Evolutionary conservation across 2,113 vertebrate genomes (phyloP).

Genomic region (Sinocyclocheilus maitianheensis): DNA sequence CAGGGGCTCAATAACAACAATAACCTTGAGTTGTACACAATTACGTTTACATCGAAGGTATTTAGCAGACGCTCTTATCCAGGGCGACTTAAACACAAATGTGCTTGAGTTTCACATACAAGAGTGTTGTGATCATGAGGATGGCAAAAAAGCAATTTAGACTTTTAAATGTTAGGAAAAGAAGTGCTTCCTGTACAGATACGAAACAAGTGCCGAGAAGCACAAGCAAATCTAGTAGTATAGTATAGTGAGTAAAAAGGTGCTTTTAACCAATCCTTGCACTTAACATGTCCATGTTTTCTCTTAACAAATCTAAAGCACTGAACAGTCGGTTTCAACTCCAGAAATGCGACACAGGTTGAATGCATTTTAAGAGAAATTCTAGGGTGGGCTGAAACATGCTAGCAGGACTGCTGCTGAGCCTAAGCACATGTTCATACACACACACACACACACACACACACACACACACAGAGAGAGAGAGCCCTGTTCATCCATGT

Average conservation of each 20-base stretch:
- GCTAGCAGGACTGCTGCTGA: constrained; percentile 42
- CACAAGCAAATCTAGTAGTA: neutral
- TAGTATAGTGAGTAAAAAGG: neutral
- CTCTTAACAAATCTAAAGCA: neutral
- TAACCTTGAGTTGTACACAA: constrained; percentile 25
- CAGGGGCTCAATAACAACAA: constrained; percentile 20
- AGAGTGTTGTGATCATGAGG: constrained; percentile 1
- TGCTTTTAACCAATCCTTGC: neutral
- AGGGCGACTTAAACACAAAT: neutral
- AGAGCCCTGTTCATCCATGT: constrained; percentile 50
- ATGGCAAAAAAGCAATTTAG: constrained; percentile 14
- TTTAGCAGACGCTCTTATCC: constrained; percentile 24
- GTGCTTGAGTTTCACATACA: neutral
- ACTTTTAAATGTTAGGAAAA: constrained; percentile 5
- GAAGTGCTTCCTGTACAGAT: neutral
- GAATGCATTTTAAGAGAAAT: constrained; percentile 45
- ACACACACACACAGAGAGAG: constrained; percentile 25
- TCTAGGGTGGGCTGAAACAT: constrained; percentile 39
- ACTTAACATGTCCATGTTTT: neutral
- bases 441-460: constrained; percentile 14
- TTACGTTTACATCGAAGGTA: neutral
- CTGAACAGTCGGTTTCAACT: constrained; percentile 11
- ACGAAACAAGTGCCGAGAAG: neutral
- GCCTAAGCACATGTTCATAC: constrained; percentile 50
- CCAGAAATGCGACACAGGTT: constrained; percentile 36